phyloP scores from a whole-genome alignment of 92 coral and sea anemone species.

The Heteractis magnifica region DNA sequence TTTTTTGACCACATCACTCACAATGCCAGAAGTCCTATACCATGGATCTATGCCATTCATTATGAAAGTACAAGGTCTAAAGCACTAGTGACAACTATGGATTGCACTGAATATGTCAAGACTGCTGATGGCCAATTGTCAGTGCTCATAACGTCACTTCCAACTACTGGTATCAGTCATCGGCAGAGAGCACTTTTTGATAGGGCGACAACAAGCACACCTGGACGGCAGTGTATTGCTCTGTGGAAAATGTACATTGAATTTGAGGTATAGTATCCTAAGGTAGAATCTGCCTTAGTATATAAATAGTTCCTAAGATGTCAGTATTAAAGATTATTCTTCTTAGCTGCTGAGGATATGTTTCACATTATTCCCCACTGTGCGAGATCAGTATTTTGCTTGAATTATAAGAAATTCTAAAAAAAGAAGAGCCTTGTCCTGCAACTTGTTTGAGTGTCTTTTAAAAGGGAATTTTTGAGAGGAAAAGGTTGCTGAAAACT shows the following conservation, averaged over 20 bases:
- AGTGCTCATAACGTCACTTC: conserved; percentile 56
- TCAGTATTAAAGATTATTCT: no score
- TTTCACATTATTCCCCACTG: no score
- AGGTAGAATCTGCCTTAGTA: neutral
- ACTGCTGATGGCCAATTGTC: neutral
- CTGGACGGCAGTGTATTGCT: conserved; percentile 80
- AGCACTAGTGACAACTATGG: conserved; percentile 54
- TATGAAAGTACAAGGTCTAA: conserved; percentile 70
- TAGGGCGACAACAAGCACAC: conserved; percentile 64
- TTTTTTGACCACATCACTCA: conserved; percentile 70
- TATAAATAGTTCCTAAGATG: no score
- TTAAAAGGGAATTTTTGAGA: no score
- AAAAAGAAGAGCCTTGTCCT: no score
- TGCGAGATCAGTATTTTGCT: no score
- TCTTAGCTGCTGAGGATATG: no score
- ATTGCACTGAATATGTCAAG: conserved; percentile 30
- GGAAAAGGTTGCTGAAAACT: no score
- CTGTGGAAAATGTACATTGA: conserved; percentile 93
- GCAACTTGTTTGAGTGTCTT: no score
- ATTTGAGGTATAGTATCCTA: conserved; percentile 65
- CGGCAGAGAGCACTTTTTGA: conserved; percentile 89
- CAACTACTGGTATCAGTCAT: conserved; percentile 77
- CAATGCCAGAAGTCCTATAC: conserved; percentile 67
- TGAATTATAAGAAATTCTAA: no score
- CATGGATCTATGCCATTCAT: conserved; percentile 78